Conservation (phyloP, 2,888 invertebrate genomes). For the Ecliptopera silaceata region DNA sequence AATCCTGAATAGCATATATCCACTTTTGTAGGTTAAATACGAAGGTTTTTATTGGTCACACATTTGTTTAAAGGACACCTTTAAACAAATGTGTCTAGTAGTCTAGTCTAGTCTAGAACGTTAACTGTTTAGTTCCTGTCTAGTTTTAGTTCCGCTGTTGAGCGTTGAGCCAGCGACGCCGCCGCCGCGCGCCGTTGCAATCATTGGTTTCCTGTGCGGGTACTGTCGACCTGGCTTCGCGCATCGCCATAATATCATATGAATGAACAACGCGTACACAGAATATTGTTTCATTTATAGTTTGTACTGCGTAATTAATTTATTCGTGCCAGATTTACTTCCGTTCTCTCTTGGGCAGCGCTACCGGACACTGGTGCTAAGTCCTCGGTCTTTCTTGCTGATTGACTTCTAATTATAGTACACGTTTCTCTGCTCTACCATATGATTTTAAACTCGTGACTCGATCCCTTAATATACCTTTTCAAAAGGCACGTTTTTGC, state of each 20-base stretch:
- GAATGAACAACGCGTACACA: constrained; percentile 59
- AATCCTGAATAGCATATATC: no score
- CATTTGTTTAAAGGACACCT: no score
- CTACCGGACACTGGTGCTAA: constrained; percentile 47
- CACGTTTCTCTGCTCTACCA: constrained; percentile 66
- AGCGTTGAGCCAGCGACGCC: constrained; percentile 49
- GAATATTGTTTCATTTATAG: constrained; percentile 8
- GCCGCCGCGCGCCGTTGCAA: constrained; percentile 52
- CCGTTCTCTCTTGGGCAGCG: constrained; percentile 68
- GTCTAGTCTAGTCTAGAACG: constrained; percentile 37
- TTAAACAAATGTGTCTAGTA: constrained; percentile 13
- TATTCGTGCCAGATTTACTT: constrained; percentile 73
- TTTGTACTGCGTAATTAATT: constrained; percentile 64
- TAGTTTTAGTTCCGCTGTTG: constrained; percentile 69
- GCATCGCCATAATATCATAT: constrained; percentile 50
- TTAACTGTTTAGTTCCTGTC: constrained; percentile 72
- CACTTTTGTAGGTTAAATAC: no score
- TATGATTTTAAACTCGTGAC: constrained; percentile 66
- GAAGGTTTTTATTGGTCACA: no score
- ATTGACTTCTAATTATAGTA: constrained; percentile 81
- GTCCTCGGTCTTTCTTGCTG: constrained; percentile 73
- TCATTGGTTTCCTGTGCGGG: constrained; percentile 76
- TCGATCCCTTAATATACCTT: no score
- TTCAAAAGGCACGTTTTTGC: no score
- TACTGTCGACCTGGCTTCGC: constrained; percentile 55